Percentiles rank a stretch among this genome's conserved stretches.
Evolutionary conservation across 2,888 invertebrate genomes (phyloP).

Genomic region (Ametastegia equiseti): DNA sequence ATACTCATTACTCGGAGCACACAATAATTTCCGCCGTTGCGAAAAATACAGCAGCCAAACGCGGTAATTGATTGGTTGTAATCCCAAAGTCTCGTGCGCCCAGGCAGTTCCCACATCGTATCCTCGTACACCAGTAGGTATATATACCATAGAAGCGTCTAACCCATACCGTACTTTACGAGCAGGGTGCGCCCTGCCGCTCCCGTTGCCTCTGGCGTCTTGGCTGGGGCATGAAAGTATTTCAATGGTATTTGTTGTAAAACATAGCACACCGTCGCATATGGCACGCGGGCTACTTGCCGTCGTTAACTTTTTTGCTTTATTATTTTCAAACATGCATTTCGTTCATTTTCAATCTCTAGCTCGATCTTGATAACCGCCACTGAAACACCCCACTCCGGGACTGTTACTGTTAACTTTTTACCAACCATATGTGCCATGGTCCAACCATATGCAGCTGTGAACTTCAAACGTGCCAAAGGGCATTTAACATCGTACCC

Average conservation of each 20-base stretch:
- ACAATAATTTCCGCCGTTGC: constrained; percentile 53
- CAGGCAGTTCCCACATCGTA: constrained; percentile 54
- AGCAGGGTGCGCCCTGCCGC: constrained; percentile 42
- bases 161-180: constrained; percentile 40
- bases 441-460: neutral
- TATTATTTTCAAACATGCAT: constrained; percentile 15
- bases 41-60: constrained; percentile 49
- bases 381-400: neutral
- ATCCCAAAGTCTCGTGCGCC: constrained; percentile 59
- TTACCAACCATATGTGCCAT: neutral
- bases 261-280: neutral
- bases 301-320: constrained; percentile 25
- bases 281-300: neutral
- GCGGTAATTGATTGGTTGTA: constrained; percentile 61
- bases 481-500: constrained; percentile 26
- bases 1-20: constrained; percentile 53
- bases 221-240: constrained; percentile 21
- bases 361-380: constrained; percentile 16
- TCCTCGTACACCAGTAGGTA: constrained; percentile 18
- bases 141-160: constrained; percentile 34
- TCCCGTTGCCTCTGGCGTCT: constrained; percentile 43
- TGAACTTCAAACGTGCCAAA: constrained; percentile 5
- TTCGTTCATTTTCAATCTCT: constrained; percentile 13
- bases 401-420: neutral
- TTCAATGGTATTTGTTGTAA: constrained; percentile 32